Base-by-base conservation (phyloP, 2,113 vertebrate species). In the Lipophrys pholis region DNA sequence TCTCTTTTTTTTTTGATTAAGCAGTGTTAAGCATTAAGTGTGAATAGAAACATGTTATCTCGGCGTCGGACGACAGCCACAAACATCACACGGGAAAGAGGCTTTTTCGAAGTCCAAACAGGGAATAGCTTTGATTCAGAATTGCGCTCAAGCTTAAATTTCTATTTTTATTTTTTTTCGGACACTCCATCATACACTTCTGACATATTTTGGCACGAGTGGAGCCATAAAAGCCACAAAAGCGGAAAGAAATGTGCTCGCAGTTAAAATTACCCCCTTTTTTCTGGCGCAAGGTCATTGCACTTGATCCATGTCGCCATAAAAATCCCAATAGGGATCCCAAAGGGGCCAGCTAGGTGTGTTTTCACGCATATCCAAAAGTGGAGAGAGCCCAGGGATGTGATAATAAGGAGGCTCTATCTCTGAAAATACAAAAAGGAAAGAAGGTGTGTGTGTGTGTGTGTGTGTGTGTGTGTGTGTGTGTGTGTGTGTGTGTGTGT, bases 221-320 rank as follows among this genome's bases (percentile, higher is more conserved):
- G 49, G 41, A 5, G 16, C 8, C 39, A 65, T 11, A 11, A 14
- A 68, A 62, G n/a, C 17, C 7, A 49, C 7, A 60, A 39, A 48
- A 46, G 36, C 49, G 49, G 15, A 12, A 38, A 50, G 21, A 66
- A 62, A 16, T 17, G n/a, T 35, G 16, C 41, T 75, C 56, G 17
- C 41, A 73, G 17, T 30, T 11, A 15, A 66, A 77, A 65, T 71
- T 3, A 53, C n/a, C 21, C 21, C 36, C 3, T 30, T 30, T 58
- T 59, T 65, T 2, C 62, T 51, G 15, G 21, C 39, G 46, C 66
- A 63, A 75, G 53, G 73, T 67, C 42, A 51, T 42, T 69, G 58
- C 14, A 46, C n/a, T 65, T 43, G 1, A 50, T 58, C 62, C 17
- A 15, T 46, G 40, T 38, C 60, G 35, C 16, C 11, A 58, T 60